Evolutionary conservation across 2,113 vertebrate genomes (phyloP).

Genomic region (Regulus satrapa): DNA sequence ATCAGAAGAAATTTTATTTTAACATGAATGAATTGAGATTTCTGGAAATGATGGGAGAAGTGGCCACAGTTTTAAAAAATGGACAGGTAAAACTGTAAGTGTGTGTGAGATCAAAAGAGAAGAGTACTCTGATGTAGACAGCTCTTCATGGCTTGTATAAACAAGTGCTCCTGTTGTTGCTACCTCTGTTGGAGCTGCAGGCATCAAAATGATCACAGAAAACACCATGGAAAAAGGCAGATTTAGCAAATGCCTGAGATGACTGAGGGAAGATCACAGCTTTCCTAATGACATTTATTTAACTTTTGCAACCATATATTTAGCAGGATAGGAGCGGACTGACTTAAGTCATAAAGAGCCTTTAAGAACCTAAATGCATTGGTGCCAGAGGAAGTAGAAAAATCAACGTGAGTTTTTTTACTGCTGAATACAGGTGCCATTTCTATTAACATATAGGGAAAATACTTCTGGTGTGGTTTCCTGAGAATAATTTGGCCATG

Average conservation of each 20-base stretch:
- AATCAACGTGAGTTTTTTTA: neutral
- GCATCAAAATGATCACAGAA: constrained; percentile 35
- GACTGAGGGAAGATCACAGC: constrained; percentile 47
- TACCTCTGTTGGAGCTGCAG: constrained; percentile 42
- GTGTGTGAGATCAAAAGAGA: constrained; percentile 24
- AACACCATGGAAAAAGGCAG: constrained; percentile 12
- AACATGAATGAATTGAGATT: neutral
- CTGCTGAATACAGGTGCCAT: neutral
- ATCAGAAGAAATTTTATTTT: neutral
- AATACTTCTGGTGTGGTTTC: neutral
- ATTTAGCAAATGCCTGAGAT: constrained; percentile 44
- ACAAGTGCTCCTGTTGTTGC: constrained; percentile 54
- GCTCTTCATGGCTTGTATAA: constrained; percentile 52
- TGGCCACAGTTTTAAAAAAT: neutral
- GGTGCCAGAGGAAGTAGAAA: neutral
- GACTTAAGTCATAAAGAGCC: neutral
- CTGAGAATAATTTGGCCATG: neutral
- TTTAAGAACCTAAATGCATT: neutral
- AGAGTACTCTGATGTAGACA: neutral
- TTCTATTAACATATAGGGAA: neutral
- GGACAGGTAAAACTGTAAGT: neutral
- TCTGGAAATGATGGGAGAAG: neutral
- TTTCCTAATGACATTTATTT: constrained; percentile 37
- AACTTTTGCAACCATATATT: neutral
- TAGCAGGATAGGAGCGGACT: neutral